Evolutionary conservation across 2,797 vertebrate genomes (phyloP), one percentile per base, ranked within the genome.

Genomic region (Peromyscus attwateri): DNA sequence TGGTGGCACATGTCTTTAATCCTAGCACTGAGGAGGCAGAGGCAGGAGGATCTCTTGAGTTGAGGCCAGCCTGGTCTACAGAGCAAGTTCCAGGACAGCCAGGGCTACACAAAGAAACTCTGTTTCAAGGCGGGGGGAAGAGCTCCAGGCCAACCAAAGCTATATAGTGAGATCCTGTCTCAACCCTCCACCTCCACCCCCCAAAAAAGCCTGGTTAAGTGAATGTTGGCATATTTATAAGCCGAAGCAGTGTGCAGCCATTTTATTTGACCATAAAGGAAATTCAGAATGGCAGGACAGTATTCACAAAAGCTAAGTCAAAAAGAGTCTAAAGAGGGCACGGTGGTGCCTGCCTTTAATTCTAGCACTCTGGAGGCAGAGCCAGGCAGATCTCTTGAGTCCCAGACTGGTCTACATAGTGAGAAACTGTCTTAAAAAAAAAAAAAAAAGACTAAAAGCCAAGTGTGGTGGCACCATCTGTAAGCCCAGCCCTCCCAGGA

Each of bases 231-330:
- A 64, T 34, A 71, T 76, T 92, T 34, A 68, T 79, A 34, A 71
- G n/a, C 27, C 43, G 8, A 23, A 70, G 10, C 62, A 31, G 27
- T 66, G 43, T 57, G 81, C n/a, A 66, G 17, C 1, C n/a, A 49
- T 91, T 81, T 64, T 84, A 46, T 82, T 73, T 93, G 62, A 68
- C 80, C 64, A 89, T 75, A 49, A n/a, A 73, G 31, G 77, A 87
- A 80, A 62, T 79, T 87, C 25, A 52, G 71, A 89, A 49, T 79
- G 68, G 84, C 14, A 37, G 12, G 49, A 91, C 75, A 49, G 10
- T 60, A 10, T 68, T 85, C 25, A 43, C 46, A 64, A 82, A 73
- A 93, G 68, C 14, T 52, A 91, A 87, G 25, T 52, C 40, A 94
- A 92, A 95, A 94, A 6, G 29, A 91, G 49, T 87, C 87, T 80